Evolutionary conservation across 2,113 vertebrate genomes (phyloP).

Genomic region (Epinephelus lanceolatus): DNA sequence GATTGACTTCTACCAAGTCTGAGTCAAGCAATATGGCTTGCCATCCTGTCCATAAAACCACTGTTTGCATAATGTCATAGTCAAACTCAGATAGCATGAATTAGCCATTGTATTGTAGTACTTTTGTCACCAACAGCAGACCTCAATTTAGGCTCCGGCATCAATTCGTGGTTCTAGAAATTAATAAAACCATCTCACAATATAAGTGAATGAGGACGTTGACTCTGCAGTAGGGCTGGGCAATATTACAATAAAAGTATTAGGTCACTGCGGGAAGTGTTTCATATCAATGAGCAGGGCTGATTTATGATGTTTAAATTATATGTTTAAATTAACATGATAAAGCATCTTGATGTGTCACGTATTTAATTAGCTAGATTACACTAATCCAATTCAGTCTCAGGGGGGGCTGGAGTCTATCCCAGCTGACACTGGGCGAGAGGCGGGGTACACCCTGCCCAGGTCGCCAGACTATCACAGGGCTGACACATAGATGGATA

Average conservation of each 20-base stretch:
- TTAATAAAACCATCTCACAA: no score
- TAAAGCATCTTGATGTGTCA: not conserved
- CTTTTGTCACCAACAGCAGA: not conserved
- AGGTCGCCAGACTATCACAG: no score
- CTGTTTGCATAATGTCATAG: slow-evolving; percentile 32
- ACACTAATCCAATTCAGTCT: no score
- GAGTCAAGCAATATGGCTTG: not conserved
- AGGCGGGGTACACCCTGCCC: no score
- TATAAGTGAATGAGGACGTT: no score
- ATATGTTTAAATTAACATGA: not conserved
- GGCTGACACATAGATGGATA: no score
- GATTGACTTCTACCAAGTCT: not conserved
- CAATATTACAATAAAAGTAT: not conserved
- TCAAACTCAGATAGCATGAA: not conserved
- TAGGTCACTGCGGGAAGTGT: not conserved
- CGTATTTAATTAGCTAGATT: not conserved
- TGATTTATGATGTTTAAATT: not conserved
- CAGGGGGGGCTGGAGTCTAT: no score
- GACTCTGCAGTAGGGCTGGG: not conserved
- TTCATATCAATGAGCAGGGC: not conserved
- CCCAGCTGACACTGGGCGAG: no score
- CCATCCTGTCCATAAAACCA: not conserved
- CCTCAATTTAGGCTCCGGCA: not conserved
- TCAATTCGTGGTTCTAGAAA: not conserved
- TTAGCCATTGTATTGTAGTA: not conserved